Conservation (phyloP, 2,888 invertebrate species). For the Autographa gamma region DNA sequence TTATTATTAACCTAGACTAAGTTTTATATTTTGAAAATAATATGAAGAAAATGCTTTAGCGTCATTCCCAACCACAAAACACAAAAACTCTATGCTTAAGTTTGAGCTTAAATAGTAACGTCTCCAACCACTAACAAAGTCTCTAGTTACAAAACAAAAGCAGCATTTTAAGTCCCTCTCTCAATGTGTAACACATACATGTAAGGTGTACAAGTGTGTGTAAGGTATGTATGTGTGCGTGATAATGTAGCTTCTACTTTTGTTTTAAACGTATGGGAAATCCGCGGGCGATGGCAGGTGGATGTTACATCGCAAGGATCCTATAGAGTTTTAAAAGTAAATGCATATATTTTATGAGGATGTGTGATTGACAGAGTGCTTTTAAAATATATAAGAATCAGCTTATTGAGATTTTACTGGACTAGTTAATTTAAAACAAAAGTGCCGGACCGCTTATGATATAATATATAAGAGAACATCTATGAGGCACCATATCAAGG, state of each 20-base stretch:
- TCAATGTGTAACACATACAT: not conserved
- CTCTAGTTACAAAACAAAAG: not conserved
- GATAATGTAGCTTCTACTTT: slow-evolving; percentile 48
- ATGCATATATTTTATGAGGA: not conserved
- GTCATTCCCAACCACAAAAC: too few relatives aligned
- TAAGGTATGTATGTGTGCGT: slow-evolving; percentile 38
- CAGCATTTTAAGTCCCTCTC: not conserved
- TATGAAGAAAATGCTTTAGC: too few relatives aligned
- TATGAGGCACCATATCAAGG: too few relatives aligned
- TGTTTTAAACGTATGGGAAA: slow-evolving; percentile 58
- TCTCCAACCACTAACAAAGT: not conserved
- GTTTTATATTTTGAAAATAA: too few relatives aligned
- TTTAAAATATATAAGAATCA: not conserved
- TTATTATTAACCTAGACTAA: too few relatives aligned
- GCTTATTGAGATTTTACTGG: too few relatives aligned
- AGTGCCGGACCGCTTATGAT: too few relatives aligned
- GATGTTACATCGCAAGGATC: slow-evolving; percentile 25
- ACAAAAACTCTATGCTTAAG: not conserved
- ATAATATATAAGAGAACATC: too few relatives aligned
- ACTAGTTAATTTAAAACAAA: too few relatives aligned
- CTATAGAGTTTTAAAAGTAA: slow-evolving; percentile 2
- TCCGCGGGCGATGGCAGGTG: slow-evolving; percentile 45
- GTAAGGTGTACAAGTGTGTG: not conserved
- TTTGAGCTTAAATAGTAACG: not conserved
- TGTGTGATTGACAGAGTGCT: not conserved